Evolutionary conservation across 2,113 vertebrate genomes (phyloP).

Genomic region (Laticauda colubrina): DNA sequence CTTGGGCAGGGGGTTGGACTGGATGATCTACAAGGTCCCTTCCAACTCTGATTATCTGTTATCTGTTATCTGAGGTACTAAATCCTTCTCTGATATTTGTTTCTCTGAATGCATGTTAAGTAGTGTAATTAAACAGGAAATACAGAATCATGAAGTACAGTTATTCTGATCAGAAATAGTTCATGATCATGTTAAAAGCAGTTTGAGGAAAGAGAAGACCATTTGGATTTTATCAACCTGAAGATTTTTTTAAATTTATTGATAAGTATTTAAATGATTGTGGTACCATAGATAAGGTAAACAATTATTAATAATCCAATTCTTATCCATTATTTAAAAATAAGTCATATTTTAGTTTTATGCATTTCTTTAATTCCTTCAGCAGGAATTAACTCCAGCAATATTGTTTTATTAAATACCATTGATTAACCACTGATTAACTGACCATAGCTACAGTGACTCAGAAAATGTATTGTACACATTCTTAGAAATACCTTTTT

Average conservation of each 20-base stretch:
- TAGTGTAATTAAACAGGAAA: neutral
- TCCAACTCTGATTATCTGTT: too few species aligned
- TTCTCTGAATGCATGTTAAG: neutral
- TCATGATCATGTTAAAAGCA: neutral
- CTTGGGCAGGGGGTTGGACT: too few species aligned
- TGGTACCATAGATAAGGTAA: neutral
- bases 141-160: neutral
- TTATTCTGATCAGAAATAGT: neutral
- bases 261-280: neutral
- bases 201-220: neutral
- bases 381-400: neutral
- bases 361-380: neutral
- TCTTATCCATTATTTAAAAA: neutral
- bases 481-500: neutral
- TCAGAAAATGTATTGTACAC: neutral
- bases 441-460: neutral
- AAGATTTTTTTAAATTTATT: neutral
- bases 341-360: neutral
- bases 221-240: neutral
- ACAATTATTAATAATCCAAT: neutral
- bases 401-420: neutral
- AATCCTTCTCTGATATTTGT: neutral
- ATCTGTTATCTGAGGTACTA: neutral
- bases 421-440: neutral
- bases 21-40: too few species aligned